These are phyloP conservation scores for Stichodactyla mertensii DNA, from an alignment of 64 coral and sea anemone species.

Conservation along the genomic window DNA sequence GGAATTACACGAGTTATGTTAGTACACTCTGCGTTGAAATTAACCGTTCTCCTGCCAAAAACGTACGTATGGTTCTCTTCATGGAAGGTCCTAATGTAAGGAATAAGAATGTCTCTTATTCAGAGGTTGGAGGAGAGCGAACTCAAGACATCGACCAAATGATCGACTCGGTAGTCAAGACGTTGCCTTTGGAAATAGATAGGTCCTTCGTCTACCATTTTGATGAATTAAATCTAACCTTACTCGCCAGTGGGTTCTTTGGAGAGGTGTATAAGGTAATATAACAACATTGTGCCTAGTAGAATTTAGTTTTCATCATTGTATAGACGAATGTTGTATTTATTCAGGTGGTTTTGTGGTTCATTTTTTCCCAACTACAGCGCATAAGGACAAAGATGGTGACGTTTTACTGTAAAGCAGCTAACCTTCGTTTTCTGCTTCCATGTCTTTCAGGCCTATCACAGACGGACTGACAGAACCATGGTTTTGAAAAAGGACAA, in stretches of 20 bases:
- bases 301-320: not conserved
- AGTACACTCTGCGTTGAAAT: not conserved
- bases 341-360: slow-evolving; percentile 16
- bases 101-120: slow-evolving; percentile 28
- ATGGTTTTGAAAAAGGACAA: slow-evolving; percentile 85
- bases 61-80: slow-evolving; percentile 82
- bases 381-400: not conserved
- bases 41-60: not conserved
- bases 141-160: slow-evolving; percentile 1
- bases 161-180: slow-evolving; percentile 26
- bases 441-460: slow-evolving; percentile 56
- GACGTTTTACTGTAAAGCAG: slow-evolving; percentile 5
- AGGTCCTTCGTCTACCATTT: slow-evolving; percentile 47
- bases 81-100: slow-evolving; percentile 60
- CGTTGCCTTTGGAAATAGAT: slow-evolving; percentile 53
- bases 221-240: slow-evolving; percentile 59
- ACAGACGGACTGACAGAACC: slow-evolving; percentile 54
- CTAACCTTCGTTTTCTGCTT: slow-evolving; percentile 21
- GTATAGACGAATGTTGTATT: slow-evolving; percentile 13
- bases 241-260: slow-evolving; percentile 74
- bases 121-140: not conserved
- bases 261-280: slow-evolving; percentile 78
- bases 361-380: not conserved
- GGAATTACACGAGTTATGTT: not conserved
- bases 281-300: not conserved